Conservation (phyloP, 1,140 invertebrate species). For the Atta colombica region DNA sequence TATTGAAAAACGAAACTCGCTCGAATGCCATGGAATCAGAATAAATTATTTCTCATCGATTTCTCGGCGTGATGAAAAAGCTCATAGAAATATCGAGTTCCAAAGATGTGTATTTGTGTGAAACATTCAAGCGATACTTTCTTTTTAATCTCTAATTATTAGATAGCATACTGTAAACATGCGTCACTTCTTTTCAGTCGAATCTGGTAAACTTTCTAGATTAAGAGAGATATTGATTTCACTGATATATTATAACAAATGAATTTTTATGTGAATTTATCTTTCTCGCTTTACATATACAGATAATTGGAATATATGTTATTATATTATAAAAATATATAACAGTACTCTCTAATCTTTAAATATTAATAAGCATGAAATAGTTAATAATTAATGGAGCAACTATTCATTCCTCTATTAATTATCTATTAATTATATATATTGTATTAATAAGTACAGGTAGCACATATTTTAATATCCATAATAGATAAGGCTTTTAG, state of each 20-base stretch:
- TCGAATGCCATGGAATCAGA: not conserved
- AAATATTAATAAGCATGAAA: not conserved
- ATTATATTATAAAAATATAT: not conserved
- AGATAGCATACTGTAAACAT: not conserved
- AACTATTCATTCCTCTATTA: not conserved
- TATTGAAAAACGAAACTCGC: slow-evolving; percentile 17
- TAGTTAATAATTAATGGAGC: not conserved
- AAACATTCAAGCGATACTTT: slow-evolving; percentile 25
- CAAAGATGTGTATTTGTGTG: not conserved
- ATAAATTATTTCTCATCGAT: slow-evolving; percentile 40
- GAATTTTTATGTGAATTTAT: not conserved
- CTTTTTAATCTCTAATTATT: slow-evolving; percentile 38
- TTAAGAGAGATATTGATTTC: slow-evolving; percentile 21
- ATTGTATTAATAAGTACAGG: no score
- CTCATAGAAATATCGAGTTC: slow-evolving; percentile 11
- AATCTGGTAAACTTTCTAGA: slow-evolving; percentile 18
- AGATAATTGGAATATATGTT: not conserved
- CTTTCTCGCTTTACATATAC: slow-evolving; percentile 1
- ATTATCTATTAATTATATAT: not conserved
- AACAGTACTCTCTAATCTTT: not conserved
- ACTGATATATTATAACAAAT: not conserved
- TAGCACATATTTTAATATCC: not conserved
- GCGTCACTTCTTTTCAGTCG: slow-evolving; percentile 2
- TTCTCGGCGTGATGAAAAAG: slow-evolving; percentile 4
- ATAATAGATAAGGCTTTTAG: no score